These are phyloP conservation scores for Conistra vaccinii DNA, from an alignment of 2,888 invertebrate genomes.

Conservation along the genomic window DNA sequence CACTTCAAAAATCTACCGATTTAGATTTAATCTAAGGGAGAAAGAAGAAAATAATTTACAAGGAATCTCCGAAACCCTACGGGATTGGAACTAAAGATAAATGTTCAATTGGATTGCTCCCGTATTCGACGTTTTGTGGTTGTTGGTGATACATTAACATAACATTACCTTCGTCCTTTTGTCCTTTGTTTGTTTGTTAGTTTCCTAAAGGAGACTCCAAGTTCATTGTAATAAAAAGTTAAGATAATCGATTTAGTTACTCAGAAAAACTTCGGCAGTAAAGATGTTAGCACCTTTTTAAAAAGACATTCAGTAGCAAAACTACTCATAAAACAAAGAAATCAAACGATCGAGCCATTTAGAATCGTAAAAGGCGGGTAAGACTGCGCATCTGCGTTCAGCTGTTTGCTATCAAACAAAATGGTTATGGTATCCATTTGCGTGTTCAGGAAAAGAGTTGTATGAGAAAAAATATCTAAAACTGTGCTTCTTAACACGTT, in stretches of 20 bases:
- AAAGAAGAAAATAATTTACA: neutral
- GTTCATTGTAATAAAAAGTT: neutral
- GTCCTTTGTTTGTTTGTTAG: neutral
- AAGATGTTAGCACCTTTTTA: neutral
- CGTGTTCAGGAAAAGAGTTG: neutral
- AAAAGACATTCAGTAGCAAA: neutral
- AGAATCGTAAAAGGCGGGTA: neutral
- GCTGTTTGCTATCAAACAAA: neutral
- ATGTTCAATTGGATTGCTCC: neutral
- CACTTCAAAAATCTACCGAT: no score
- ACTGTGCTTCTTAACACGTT: no score
- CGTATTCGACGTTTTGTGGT: neutral
- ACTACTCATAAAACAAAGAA: neutral
- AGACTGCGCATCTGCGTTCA: neutral
- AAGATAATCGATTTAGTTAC: neutral
- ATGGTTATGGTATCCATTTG: neutral
- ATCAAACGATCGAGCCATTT: neutral
- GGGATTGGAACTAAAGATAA: neutral
- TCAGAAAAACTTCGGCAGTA: neutral
- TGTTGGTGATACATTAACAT: neutral
- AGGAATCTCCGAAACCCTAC: no score
- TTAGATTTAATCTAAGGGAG: no score
- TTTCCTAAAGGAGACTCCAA: neutral
- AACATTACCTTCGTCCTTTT: neutral
- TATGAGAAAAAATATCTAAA: neutral